Percentiles rank a stretch among this genome's conserved stretches.
Conservation (phyloP, 2,113 vertebrate genomes). For the Campylomormyrus numenius region DNA sequence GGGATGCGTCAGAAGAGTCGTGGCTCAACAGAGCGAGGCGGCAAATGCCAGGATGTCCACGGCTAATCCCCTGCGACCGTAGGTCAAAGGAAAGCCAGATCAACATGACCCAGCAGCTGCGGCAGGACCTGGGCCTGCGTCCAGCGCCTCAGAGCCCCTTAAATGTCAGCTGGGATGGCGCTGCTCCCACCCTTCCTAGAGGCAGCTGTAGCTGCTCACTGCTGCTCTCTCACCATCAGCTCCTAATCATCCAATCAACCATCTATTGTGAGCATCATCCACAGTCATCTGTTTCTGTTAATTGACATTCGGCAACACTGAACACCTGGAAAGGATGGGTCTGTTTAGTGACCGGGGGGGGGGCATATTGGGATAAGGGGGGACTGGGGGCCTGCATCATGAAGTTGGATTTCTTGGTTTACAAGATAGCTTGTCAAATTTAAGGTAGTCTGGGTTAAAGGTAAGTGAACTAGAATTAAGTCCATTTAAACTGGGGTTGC, state of each 20-base stretch:
- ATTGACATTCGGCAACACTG: neutral
- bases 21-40: neutral
- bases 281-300: neutral
- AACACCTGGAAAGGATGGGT: neutral
- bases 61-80: conserved; percentile 12
- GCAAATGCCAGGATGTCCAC: conserved; percentile 10
- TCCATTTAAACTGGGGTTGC: neutral
- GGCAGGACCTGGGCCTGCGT: neutral
- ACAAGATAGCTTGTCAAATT: neutral
- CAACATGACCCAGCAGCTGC: conserved; percentile 7
- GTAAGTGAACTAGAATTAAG: neutral
- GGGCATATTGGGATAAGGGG: neutral
- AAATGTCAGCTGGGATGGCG: conserved; percentile 25
- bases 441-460: neutral
- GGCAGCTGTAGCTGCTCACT: neutral
- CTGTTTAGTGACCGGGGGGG: neutral
- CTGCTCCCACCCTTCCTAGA: neutral
- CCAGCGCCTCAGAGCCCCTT: neutral
- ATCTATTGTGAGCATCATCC: neutral
- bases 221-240: neutral
- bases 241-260: neutral
- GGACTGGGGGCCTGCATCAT: neutral
- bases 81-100: conserved; percentile 15
- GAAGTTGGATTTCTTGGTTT: neutral
- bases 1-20: neutral